Base-by-base conservation (phyloP, 2,113 vertebrate species). In the Psittacara wagleri region DNA sequence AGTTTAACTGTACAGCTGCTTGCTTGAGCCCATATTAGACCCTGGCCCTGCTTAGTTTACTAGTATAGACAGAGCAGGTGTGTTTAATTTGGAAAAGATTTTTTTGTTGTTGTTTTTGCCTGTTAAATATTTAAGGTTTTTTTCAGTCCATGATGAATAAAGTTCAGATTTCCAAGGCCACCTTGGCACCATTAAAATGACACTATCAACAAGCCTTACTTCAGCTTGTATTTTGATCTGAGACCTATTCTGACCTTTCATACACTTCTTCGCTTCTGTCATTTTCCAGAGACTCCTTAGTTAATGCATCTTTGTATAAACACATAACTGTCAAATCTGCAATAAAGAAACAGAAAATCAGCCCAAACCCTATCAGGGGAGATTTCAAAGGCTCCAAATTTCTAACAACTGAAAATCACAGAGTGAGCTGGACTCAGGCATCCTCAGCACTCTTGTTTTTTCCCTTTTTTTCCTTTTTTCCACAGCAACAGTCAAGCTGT, bases 401-500 rank as follows among this genome's bases (percentile, higher is more conserved):
- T 28, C 46, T 67, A 63, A 25, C 29, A 76, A 39, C 31, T 93
- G 37, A 87, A 90, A 83, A 79, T 79, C 91, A 46, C 35, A 92
- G 28, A 8, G 3, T 29, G 73, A 91, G 49, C 28, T 74, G 94
- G 41, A 55, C 64, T 83, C 31, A 8, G 51, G 43, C 49, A 83
- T 68, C 44, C 52, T 92, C 52, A 76, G 48, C 24, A 28, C 39
- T 94, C 37, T 17, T 29, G 6, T 2, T 0, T 55, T 72, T 29
- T 28, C 11, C 2, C 13, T 12, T 83, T 28, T 6, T 48, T 70
- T 39, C 28, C 1, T 48, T 54, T 76, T 74, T 79, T 43, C 24
- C 31, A 78, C 63, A 91, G 75, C 41, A 94, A 73, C 28, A 91
- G 59, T 91, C 90, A 90, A 95, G 78, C 82, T 92, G 79, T 88